Evolutionary conservation across 2,888 invertebrate genomes (phyloP), one percentile per base, ranked within the genome.

Genomic region (Archips xylosteana): DNA sequence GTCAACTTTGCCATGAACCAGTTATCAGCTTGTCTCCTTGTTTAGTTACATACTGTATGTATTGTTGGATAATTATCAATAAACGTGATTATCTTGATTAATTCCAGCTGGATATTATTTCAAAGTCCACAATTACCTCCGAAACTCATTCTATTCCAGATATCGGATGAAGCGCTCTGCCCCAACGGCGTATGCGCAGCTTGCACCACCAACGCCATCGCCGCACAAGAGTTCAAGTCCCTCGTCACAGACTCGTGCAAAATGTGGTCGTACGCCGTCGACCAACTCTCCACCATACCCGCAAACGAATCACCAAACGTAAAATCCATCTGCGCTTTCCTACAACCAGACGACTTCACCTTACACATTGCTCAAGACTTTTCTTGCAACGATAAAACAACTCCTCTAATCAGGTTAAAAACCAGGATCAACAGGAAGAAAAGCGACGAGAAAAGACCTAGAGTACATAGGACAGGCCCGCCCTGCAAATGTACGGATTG

Each of bases 401-500:
- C 80, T 0, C 79, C 90, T 0, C 42, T 91, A 1, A 83, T 87
- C 63, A 80, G 86, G 23, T 77, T 91, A 2, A 83, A 83, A 51
- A 82, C 81, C n/a, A 80, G 84, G 12, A 75, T 83, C 3, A 75
- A 78, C 0, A 79, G 75, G 15, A 81, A 79, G 5, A 79, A 80
- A 9, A 84, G 80, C 0, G 73, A 77, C 0, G 84, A 81, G 5
- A 83, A 80, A 15, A 88, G 84, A 64, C 80, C 81, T 0, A 78
- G 85, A 39, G 78, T 78, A 0, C 77, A 83, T 0, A 82, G 91
- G 2, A 76, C 84, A 0, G 92, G 92, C 0, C 88, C 89, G 0
- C 70, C 82, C 0, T 90, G 87, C 75, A 71, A 69, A 0, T 94
- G 94, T 71, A 83, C 84, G 0, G 93, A 94, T 39, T 94, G 94